Evolutionary conservation across 2,113 vertebrate species (phyloP).

Genomic region (Ancistrus triradiatus): DNA sequence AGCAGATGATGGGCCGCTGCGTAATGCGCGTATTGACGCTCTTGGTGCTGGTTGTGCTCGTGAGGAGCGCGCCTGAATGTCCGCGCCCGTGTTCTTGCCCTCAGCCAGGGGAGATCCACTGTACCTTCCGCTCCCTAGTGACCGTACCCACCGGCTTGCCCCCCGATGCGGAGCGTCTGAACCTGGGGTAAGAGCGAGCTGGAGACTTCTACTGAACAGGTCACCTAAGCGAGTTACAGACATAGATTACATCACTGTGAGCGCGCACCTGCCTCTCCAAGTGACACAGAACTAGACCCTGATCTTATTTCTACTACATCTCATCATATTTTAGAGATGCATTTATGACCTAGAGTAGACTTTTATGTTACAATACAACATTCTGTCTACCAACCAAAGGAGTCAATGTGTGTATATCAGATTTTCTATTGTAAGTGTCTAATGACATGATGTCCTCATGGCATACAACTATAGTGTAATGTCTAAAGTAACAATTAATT

Average conservation of each 20-base stretch:
- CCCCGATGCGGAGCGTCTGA: slow-evolving; percentile 79
- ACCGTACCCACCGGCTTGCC: slow-evolving; percentile 72
- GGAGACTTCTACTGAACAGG: too few relatives aligned
- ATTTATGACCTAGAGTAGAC: too few relatives aligned
- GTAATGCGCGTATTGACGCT: slow-evolving; percentile 63
- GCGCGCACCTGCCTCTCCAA: slow-evolving; percentile 15
- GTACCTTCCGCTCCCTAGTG: slow-evolving; percentile 85
- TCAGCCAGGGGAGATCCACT: slow-evolving; percentile 82
- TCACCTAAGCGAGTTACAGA: neutral
- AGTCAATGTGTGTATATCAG: too few relatives aligned
- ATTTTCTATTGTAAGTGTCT: too few relatives aligned
- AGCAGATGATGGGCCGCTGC: neutral
- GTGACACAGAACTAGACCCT: neutral
- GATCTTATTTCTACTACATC: neutral
- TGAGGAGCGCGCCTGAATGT: slow-evolving; percentile 55
- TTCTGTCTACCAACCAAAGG: too few relatives aligned
- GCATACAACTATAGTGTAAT: too few relatives aligned
- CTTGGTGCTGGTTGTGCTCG: slow-evolving; percentile 51
- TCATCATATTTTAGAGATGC: too few relatives aligned
- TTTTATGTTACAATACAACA: too few relatives aligned
- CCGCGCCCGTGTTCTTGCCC: slow-evolving; percentile 85
- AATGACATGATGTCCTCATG: too few relatives aligned
- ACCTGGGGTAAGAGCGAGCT: slow-evolving; percentile 75
- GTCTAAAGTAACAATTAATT: too few relatives aligned
- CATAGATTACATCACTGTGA: neutral